These are phyloP conservation scores for Fistularia tabacaria DNA, from an alignment of 2,797 vertebrate species.

Conservation along the genomic window DNA sequence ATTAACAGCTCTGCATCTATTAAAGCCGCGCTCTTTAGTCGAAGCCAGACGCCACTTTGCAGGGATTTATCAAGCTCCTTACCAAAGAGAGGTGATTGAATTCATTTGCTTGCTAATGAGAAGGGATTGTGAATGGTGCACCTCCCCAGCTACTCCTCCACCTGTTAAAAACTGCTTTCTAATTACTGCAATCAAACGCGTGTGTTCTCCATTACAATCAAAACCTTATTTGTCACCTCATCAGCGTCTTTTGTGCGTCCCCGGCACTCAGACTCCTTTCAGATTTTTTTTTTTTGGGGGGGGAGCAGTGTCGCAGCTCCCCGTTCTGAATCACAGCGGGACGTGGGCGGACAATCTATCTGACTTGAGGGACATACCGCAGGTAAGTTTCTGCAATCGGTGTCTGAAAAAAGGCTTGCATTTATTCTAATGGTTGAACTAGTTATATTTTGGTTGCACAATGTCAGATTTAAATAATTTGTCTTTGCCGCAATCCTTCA, in stretches of 20 bases:
- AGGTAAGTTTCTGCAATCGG: no score
- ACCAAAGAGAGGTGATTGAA: conserved; percentile 61
- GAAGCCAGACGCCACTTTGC: conserved; percentile 54
- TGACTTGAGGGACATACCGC: not conserved
- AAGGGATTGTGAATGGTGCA: conserved; percentile 38
- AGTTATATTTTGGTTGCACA: no score
- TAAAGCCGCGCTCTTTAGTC: conserved; percentile 44
- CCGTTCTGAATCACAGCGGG: not conserved
- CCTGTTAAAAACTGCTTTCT: conserved; percentile 55
- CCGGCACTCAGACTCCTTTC: conserved; percentile 9
- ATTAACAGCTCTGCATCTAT: conserved; percentile 52
- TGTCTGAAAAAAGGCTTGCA: no score
- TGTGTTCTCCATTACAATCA: conserved; percentile 51
- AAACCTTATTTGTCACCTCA: conserved; percentile 42
- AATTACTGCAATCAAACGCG: conserved; percentile 51
- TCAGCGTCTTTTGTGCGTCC: conserved; percentile 38
- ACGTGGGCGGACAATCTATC: not conserved
- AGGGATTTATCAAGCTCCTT: conserved; percentile 57
- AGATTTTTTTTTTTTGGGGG: not conserved
- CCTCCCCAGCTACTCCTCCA: conserved; percentile 45
- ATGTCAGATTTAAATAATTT: not conserved
- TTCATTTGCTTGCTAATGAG: conserved; percentile 67
- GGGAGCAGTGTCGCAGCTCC: no score
- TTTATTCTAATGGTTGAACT: no score
- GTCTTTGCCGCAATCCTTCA: conserved; percentile 2